Conservation (phyloP, 2,113 vertebrate genomes). For the Mustelus asterias region DNA sequence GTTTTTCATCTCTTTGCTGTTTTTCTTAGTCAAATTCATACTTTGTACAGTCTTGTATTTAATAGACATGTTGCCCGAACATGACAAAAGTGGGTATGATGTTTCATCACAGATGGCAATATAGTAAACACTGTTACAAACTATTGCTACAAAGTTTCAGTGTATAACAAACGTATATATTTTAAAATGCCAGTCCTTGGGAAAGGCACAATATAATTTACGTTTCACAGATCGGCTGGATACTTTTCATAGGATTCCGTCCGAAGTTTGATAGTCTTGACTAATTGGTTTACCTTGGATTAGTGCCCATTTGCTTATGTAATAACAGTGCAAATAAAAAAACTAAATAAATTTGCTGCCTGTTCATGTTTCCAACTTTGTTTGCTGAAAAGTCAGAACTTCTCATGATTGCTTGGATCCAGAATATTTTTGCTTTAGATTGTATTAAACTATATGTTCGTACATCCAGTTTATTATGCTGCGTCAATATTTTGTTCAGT, state of each 20-base stretch:
- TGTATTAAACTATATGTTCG: neutral
- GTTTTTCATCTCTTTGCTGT: neutral
- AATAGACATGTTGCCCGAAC: neutral
- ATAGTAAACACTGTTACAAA: neutral
- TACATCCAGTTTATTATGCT: neutral
- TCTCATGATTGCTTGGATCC: neutral
- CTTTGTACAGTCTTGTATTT: neutral
- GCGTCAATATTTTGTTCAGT: neutral
- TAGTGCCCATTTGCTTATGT: neutral
- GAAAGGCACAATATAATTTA: neutral
- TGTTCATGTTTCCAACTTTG: neutral
- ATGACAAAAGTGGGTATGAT: neutral
- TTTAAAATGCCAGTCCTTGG: neutral
- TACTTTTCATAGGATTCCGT: neutral
- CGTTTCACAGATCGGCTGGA: neutral
- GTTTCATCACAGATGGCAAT: neutral
- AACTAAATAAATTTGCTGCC: neutral
- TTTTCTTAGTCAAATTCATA: constrained; percentile 13
- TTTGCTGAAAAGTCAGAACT: neutral
- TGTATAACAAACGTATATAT: neutral
- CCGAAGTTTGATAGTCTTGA: neutral
- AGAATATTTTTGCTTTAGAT: neutral
- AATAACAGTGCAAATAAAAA: neutral
- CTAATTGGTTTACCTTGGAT: neutral
- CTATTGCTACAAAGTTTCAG: neutral